Base-by-base conservation (phyloP, 2,113 vertebrate genomes). In the Catagonus wagneri region DNA sequence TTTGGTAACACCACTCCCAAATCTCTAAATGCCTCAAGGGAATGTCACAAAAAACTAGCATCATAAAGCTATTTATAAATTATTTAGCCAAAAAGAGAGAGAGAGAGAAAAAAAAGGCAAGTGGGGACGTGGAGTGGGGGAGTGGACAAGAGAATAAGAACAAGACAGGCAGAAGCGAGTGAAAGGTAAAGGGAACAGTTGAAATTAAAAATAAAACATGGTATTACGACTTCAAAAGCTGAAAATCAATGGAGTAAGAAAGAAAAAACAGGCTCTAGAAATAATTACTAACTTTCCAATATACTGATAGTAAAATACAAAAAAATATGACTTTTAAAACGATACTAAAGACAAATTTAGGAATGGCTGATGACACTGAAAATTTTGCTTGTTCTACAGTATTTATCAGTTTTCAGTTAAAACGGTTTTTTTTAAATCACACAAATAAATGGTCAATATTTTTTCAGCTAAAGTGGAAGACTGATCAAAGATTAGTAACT, bases 281-380 rank as follows among this genome's bases (percentile, higher is more conserved):
- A 68, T 36, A 91, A 94, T 36, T 61, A 74, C 34, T 92, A 74
- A 39, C 95, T 96, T 97, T 91, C 75, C 96, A 79, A 85, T 32
- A 93, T 61, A 90, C 19, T 72, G 32, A 95, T 15, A 78, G 27
- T 86, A 91, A 95, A 79, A 84, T 84, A 89, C 3, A 56, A 39
- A 93, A 87, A 87, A 81, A 89, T 68, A 54, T 52, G 20, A n/a
- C 66, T 89, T 83, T 92, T 78, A 96, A 96, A 23, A 6, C 58
- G 96, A 86, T 34, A 22, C 32, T 80, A 93, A 96, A 50, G 34
- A 78, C 58, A 92, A 66, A 74, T 36, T 60, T 84, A 94, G 69
- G 65, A 86, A 71, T 75, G 63, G 60, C 29, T 87, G 60, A 36
- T 91, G 68, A 94, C 50, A 93, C 10, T 69, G 56, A 86, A 34